Conservation (phyloP, 2,113 vertebrate species). For the Charadrius vociferus region DNA sequence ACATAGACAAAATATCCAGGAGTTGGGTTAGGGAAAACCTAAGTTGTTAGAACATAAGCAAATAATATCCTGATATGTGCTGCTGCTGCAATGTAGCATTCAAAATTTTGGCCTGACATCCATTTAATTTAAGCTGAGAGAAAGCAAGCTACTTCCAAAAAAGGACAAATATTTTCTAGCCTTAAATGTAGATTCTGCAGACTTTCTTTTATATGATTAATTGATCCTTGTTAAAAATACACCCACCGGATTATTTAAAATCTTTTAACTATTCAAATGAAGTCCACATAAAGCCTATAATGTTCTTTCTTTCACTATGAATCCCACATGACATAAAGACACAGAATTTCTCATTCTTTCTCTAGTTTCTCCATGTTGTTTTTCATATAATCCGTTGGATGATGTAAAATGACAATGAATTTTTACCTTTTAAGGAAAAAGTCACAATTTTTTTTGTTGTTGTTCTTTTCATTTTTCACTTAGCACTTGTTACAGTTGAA, state of each 20-base stretch:
- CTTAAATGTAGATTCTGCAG: background rate
- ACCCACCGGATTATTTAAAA: background rate
- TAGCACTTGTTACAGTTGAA: background rate
- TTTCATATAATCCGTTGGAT: background rate
- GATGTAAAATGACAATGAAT: background rate
- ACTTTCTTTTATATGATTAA: background rate
- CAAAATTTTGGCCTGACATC: background rate
- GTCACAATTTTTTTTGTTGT: background rate
- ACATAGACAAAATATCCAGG: background rate
- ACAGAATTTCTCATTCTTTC: background rate
- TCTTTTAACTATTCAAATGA: background rate
- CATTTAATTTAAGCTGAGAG: background rate
- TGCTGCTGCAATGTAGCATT: background rate
- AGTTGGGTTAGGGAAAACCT: background rate
- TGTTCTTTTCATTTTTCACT: background rate
- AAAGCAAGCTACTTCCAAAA: background rate
- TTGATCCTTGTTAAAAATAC: background rate
- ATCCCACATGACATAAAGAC: background rate
- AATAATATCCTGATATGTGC: background rate
- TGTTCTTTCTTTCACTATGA: background rate
- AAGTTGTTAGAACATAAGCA: background rate
- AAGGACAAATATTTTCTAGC: background rate
- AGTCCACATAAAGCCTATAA: background rate
- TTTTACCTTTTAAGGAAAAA: background rate
- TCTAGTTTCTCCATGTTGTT: background rate